phyloP scores from a whole-genome alignment of 2,888 invertebrate genomes.

The Diogma glabrata region DNA sequence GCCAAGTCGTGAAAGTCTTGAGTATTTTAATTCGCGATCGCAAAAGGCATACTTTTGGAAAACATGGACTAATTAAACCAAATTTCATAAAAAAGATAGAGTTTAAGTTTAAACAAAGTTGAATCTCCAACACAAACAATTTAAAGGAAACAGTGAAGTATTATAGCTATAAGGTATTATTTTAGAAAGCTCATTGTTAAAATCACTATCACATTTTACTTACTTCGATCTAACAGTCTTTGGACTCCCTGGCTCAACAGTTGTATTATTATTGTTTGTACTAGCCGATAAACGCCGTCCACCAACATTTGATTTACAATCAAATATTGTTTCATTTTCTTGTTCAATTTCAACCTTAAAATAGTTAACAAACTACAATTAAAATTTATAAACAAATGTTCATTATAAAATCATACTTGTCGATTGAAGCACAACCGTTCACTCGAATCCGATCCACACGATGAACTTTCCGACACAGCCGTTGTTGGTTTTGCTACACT shows the following conservation, averaged over 20 bases:
- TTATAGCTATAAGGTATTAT: too few relatives aligned
- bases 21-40: too few relatives aligned
- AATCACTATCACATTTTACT: slow-evolving; percentile 14
- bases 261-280: slow-evolving; percentile 35
- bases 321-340: slow-evolving; percentile 35
- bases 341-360: slow-evolving; percentile 35
- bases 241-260: slow-evolving; percentile 33
- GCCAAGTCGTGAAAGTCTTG: too few relatives aligned
- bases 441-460: slow-evolving; percentile 37
- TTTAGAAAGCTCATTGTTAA: background rate
- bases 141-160: too few relatives aligned
- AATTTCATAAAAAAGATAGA: too few relatives aligned
- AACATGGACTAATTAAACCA: too few relatives aligned
- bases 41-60: too few relatives aligned
- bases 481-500: slow-evolving; percentile 34
- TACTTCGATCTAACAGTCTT: slow-evolving; percentile 37
- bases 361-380: too few relatives aligned
- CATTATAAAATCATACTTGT: slow-evolving; percentile 25
- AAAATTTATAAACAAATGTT: background rate
- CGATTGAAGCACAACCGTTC: slow-evolving; percentile 36
- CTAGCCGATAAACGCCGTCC: slow-evolving; percentile 35
- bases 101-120: too few relatives aligned
- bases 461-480: slow-evolving; percentile 39
- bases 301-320: slow-evolving; percentile 32
- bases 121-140: too few relatives aligned